Percentiles rank a stretch among this genome's conserved stretches.
These are phyloP conservation scores for Eriocheir sinensis DNA, from an alignment of 1,140 invertebrate genomes.

Conservation along the genomic window DNA sequence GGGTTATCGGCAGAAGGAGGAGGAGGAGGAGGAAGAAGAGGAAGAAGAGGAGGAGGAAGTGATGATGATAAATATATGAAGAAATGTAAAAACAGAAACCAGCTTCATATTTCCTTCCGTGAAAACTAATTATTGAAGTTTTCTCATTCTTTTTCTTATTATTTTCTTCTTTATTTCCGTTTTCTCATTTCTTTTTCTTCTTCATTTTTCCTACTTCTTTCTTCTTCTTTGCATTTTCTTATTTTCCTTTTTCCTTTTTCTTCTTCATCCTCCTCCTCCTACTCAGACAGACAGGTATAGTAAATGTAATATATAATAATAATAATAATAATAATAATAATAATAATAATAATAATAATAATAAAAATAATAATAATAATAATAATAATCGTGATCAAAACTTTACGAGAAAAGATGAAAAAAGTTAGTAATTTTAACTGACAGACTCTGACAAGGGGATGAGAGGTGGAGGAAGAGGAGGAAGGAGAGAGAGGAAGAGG, in stretches of 20 bases:
- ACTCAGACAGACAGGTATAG: background rate
- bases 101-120: background rate
- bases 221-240: constrained; percentile 10
- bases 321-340: background rate
- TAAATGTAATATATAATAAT: background rate
- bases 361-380: too few species aligned
- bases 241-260: background rate
- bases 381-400: too few species aligned
- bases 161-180: background rate
- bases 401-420: too few species aligned
- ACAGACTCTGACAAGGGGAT: too few species aligned
- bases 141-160: background rate
- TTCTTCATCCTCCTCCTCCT: background rate
- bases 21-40: background rate
- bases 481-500: too few species aligned
- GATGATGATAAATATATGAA: background rate
- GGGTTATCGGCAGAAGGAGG: background rate
- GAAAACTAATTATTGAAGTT: too few species aligned
- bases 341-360: too few species aligned
- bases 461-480: too few species aligned
- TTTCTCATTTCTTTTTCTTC: background rate
- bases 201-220: background rate
- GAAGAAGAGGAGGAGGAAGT: background rate
- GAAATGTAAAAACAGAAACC: background rate
- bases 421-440: too few species aligned